phyloP scores from a whole-genome alignment of 2,888 invertebrate genomes.

The Celastrina argiolus region DNA sequence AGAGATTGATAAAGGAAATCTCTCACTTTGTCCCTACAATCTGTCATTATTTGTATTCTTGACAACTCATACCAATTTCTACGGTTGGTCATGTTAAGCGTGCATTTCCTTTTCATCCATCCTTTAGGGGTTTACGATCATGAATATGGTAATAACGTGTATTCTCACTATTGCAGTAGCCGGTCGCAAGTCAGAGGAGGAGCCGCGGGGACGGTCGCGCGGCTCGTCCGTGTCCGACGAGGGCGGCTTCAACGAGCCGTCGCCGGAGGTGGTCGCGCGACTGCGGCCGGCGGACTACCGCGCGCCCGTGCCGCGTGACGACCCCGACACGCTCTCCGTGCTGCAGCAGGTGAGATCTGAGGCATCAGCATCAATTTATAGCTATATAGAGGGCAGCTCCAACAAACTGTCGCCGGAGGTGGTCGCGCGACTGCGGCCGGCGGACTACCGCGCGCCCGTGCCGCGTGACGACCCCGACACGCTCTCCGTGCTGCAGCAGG shows the following conservation, averaged over 20 bases:
- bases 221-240: constrained; percentile 83
- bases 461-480: constrained; percentile 64
- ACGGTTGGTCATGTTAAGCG: too few relatives aligned
- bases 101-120: too few relatives aligned
- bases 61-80: too few relatives aligned
- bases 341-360: constrained; percentile 58
- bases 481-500: constrained; percentile 70
- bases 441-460: constrained; percentile 62
- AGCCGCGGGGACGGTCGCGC: constrained; percentile 80
- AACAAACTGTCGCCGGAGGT: constrained; percentile 85
- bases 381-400: constrained; percentile 85
- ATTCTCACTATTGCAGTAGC: constrained; percentile 49
- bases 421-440: constrained; percentile 78
- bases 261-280: constrained; percentile 82
- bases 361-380: too few relatives aligned
- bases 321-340: constrained; percentile 68
- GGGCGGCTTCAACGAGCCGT: constrained; percentile 85
- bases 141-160: not conserved
- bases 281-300: constrained; percentile 69
- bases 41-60: too few relatives aligned
- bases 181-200: constrained; percentile 73
- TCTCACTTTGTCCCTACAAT: too few relatives aligned
- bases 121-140: too few relatives aligned
- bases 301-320: constrained; percentile 54
- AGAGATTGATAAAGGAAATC: too few relatives aligned